phyloP scores from a whole-genome alignment of 2,797 vertebrate genomes.

The Artibeus lituratus region DNA sequence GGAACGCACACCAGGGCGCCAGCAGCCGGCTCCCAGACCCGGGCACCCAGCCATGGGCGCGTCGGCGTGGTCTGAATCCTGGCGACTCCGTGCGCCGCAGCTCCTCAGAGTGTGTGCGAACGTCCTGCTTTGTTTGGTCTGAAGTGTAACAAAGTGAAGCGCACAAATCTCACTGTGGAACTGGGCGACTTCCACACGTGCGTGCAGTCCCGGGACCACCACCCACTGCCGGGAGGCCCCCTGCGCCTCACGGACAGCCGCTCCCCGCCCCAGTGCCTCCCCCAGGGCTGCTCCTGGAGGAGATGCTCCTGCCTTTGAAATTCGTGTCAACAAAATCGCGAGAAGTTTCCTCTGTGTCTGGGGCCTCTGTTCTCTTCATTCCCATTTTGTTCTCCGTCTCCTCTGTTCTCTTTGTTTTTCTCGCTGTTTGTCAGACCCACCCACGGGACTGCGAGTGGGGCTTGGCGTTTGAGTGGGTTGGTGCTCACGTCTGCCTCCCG shows the following conservation, averaged over 20 bases:
- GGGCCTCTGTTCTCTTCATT: neutral
- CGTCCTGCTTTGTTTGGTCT: neutral
- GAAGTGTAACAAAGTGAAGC: neutral
- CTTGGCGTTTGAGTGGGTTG: neutral
- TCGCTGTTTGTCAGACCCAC: neutral
- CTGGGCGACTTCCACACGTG: no score
- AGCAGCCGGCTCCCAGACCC: rapidly evolving
- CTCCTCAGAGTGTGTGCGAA: neutral
- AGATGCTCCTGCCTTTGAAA: neutral
- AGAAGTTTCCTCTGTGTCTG: neutral
- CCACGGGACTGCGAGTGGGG: no score
- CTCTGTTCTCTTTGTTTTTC: no score
- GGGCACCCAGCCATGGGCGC: no score
- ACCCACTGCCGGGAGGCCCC: no score
- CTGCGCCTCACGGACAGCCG: no score
- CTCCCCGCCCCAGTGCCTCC: neutral
- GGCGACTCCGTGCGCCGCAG: no score
- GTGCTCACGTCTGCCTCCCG: neutral
- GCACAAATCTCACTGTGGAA: neutral
- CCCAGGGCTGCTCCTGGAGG: rapidly evolving
- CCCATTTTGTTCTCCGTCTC: no score
- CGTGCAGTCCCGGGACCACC: neutral
- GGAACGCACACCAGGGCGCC: no score
- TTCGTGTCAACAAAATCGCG: neutral
- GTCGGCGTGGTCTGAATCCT: neutral